These are phyloP conservation scores for Bubo blakistoni DNA, from an alignment of 2,113 vertebrate genomes.

Conservation along the genomic window DNA sequence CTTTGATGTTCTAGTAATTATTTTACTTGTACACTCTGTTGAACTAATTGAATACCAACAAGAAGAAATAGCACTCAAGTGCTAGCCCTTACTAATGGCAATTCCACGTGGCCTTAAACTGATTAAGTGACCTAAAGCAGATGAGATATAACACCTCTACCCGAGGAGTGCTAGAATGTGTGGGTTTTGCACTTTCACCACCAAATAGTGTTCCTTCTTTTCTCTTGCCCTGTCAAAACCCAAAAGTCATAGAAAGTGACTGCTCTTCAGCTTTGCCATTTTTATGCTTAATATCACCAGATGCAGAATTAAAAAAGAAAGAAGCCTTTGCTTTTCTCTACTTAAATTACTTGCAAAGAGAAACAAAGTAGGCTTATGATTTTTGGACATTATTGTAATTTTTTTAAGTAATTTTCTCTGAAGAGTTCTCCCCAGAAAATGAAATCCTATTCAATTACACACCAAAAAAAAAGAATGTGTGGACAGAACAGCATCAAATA, in stretches of 20 bases:
- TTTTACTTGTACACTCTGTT: neutral
- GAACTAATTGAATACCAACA: neutral
- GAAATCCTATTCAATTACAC: neutral
- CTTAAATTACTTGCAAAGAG: neutral
- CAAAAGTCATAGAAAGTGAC: neutral
- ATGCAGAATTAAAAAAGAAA: neutral
- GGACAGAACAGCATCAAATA: neutral
- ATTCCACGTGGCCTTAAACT: neutral
- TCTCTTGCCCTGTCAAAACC: neutral
- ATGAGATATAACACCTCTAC: neutral
- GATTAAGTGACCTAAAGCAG: slow-evolving; percentile 3
- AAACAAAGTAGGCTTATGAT: neutral
- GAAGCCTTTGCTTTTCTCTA: neutral
- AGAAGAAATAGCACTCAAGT: neutral
- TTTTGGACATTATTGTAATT: neutral
- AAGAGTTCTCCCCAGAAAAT: neutral
- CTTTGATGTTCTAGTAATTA: neutral
- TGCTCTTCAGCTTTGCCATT: neutral
- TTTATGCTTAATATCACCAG: neutral
- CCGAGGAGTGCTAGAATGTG: fast-evolving
- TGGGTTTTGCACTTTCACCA: neutral
- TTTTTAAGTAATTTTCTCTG: neutral
- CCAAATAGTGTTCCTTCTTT: neutral
- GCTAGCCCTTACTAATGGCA: neutral
- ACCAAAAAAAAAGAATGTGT: neutral